A percentile compares a stretch with the other conserved stretches of the same genome.
These are phyloP conservation scores for Melieria omissa DNA, from an alignment of 2,888 invertebrate genomes.

Conservation along the genomic window DNA sequence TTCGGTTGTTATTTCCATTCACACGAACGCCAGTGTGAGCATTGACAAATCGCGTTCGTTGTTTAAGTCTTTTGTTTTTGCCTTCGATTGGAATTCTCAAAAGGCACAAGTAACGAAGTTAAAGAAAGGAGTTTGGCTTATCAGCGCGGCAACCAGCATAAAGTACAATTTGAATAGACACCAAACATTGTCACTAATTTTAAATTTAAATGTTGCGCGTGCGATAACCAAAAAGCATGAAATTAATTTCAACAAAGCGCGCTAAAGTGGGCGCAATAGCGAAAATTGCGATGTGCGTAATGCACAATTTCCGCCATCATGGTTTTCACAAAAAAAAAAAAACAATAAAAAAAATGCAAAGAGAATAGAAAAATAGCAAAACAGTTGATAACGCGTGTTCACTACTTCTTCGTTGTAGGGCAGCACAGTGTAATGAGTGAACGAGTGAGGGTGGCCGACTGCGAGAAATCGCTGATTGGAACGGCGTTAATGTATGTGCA, in stretches of 20 bases:
- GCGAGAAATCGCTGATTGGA: no score
- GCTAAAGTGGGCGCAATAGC: slow-evolving; percentile 28
- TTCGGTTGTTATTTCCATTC: slow-evolving; percentile 3
- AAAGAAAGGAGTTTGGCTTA: background rate
- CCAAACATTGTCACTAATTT: slow-evolving; percentile 5
- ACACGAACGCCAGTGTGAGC: background rate
- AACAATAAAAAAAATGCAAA: background rate
- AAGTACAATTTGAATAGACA: background rate
- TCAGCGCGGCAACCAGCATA: background rate
- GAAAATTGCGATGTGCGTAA: slow-evolving; percentile 30
- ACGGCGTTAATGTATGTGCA: no score
- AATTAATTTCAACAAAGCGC: slow-evolving; percentile 20
- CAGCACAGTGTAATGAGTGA: no score
- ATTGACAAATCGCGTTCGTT: slow-evolving; percentile 46
- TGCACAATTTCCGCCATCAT: slow-evolving; percentile 61
- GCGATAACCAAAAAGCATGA: background rate
- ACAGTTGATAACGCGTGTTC: no score
- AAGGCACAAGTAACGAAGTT: no score
- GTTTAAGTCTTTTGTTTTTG: slow-evolving; percentile 52
- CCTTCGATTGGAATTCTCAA: no score
- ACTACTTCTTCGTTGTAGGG: no score
- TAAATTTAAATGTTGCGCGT: background rate
- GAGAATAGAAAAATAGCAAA: background rate
- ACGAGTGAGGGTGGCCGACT: no score
- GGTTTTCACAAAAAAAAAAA: slow-evolving; percentile 4